Evolutionary conservation across 2,113 vertebrate species (phyloP), one percentile per base, ranked within the genome.

Genomic region (Lethenteron camtschaticum): DNA sequence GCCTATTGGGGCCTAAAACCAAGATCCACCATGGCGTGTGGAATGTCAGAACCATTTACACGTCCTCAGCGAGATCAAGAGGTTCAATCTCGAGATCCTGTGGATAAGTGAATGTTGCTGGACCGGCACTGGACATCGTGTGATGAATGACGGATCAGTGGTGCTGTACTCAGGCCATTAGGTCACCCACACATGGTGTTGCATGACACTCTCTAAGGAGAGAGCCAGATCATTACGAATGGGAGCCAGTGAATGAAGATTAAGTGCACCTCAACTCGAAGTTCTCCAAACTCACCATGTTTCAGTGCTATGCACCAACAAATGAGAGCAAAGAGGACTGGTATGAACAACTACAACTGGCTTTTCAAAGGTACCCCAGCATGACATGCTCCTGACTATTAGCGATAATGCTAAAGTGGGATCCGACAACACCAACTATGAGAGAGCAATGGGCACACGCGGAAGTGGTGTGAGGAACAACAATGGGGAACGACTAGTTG

Each of bases 241-340:
- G 13, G 59, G 59, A 63, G 59, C 59, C 59, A 63, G 16, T 63
- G 16, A 63, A 16, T 16, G 59, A 63, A 63, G 59, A 41, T 41
- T 41, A 41, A 41, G 24, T 41, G 24, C 24, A 41, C 24, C 16
- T 63, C 4, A 63, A 63, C 16, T 63, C 59, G 16, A 13, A 63
- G 59, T 16, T 14, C 59, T 63, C 2, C 59, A 63, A 63, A 16
- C 59, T 63, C 13, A 63, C 59, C 59, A 63, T 63, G 13, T 14
- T 16, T 14, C 59, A 63, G 16, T 63, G 16, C 59, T 63, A 63
- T 63, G 59, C 59, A 63, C 59, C 59, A 63, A 63, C 59, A 63
- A 63, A 63, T 63, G 59, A 63, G 59, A 16, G 16, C 3, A 63
- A 63, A 16, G 59, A 63, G 59, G 59, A 63, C 59, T 63, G 59